These are phyloP conservation scores for Cosmia pyralina DNA, from an alignment of 2,888 invertebrate species.

Conservation along the genomic window DNA sequence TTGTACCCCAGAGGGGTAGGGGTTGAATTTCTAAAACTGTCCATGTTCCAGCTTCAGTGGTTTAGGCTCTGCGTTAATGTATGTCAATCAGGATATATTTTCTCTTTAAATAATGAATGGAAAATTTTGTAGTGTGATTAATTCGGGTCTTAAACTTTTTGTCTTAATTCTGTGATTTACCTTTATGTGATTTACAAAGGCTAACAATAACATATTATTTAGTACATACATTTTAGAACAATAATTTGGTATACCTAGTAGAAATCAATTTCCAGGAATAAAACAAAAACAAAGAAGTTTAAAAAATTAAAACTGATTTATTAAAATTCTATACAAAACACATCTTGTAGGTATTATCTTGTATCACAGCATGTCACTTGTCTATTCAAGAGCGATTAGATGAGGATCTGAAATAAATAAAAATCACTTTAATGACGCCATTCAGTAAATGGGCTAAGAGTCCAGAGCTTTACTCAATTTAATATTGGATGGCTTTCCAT, in stretches of 20 bases:
- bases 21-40: no score
- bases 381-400: conserved; percentile 14
- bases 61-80: no score
- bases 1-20: no score
- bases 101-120: not conserved
- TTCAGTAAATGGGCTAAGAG: no score
- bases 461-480: not conserved
- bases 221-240: no score
- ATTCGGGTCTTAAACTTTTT: not conserved
- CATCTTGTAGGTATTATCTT: conserved; percentile 16
- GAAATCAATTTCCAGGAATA: not conserved
- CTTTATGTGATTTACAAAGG: not conserved
- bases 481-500: no score
- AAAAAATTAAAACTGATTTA: conserved; percentile 32
- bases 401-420: conserved; percentile 30
- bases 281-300: conserved; percentile 21
- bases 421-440: not conserved
- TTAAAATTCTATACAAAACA: conserved; percentile 4
- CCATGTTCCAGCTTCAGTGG: no score
- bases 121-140: not conserved
- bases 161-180: not conserved
- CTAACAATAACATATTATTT: not conserved
- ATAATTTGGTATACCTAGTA: no score
- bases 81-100: no score
- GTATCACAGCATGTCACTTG: not conserved